Evolutionary conservation across 2,797 vertebrate genomes (phyloP).

Genomic region (Catamblyrhynchus diadema): DNA sequence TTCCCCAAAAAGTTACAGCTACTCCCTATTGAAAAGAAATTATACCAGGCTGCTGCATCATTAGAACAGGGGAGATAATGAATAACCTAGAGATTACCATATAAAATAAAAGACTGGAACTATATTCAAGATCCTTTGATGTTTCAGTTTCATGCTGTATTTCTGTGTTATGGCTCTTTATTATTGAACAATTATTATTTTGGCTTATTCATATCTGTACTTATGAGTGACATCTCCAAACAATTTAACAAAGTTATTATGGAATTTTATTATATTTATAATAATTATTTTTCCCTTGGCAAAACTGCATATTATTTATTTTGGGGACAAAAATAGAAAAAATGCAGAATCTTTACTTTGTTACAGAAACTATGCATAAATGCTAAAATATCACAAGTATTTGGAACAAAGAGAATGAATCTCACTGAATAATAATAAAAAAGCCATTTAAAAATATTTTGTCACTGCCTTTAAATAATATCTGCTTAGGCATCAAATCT

Average conservation of each 20-base stretch:
- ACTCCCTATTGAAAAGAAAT: background rate
- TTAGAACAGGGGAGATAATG: background rate
- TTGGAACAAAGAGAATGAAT: background rate
- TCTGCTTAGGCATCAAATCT: background rate
- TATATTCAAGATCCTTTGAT: background rate
- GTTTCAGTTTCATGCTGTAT: background rate
- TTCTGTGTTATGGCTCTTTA: slow-evolving; percentile 15
- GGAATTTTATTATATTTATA: slow-evolving; percentile 17
- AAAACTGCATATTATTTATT: background rate
- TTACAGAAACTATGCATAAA: background rate
- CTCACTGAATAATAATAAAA: background rate
- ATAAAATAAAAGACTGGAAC: background rate
- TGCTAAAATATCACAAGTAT: background rate
- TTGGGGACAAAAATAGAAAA: background rate
- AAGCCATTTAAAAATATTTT: background rate
- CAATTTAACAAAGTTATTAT: slow-evolving; percentile 7
- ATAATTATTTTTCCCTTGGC: background rate
- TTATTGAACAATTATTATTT: slow-evolving; percentile 16
- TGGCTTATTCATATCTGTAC: slow-evolving; percentile 8
- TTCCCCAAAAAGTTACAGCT: background rate
- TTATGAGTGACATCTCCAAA: slow-evolving; percentile 45
- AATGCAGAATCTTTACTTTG: background rate
- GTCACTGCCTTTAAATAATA: background rate
- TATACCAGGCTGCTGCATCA: background rate
- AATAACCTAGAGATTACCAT: background rate